A percentile compares a stretch with the other conserved stretches of the same genome.
Evolutionary conservation across 2,888 invertebrate genomes (phyloP).

Genomic region (Buathra laborator): DNA sequence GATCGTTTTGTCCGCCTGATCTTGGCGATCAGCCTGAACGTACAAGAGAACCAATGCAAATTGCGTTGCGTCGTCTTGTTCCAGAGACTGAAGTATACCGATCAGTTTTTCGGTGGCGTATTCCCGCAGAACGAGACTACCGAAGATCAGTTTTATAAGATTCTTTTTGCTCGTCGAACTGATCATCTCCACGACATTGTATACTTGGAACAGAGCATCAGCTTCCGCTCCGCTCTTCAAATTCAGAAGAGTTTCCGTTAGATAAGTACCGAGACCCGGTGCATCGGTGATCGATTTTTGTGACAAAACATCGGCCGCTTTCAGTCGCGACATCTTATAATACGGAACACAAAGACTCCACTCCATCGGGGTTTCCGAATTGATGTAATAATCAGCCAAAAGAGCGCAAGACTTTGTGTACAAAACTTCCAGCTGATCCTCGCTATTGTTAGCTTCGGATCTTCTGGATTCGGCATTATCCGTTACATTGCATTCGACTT

Average conservation of each 20-base stretch:
- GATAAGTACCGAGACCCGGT: conserved; percentile 80
- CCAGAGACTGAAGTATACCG: conserved; percentile 82
- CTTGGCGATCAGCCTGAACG: conserved; percentile 86
- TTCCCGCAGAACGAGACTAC: conserved; percentile 86
- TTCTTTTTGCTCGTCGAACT: conserved; percentile 81
- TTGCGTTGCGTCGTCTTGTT: conserved; percentile 81
- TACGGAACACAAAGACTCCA: conserved; percentile 86
- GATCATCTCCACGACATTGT: conserved; percentile 82
- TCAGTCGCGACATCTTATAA: conserved; percentile 86
- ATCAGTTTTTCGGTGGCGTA: conserved; percentile 87
- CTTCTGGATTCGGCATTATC: conserved; percentile 62
- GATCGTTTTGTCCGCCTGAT: conserved; percentile 85
- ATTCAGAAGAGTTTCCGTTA: conserved; percentile 83
- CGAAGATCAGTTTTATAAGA: conserved; percentile 86
- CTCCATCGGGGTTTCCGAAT: conserved; percentile 83
- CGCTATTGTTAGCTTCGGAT: conserved; percentile 72
- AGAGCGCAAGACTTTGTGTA: conserved; percentile 87
- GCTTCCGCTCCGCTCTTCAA: conserved; percentile 85
- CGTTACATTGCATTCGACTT: conserved; percentile 75
- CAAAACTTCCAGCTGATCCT: conserved; percentile 83
- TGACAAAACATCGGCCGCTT: conserved; percentile 86
- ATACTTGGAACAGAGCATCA: conserved; percentile 85
- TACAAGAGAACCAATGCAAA: conserved; percentile 86
- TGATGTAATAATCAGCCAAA: conserved; percentile 87
- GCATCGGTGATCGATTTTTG: conserved; percentile 79